phyloP scores from a whole-genome alignment of 2,797 vertebrate species.

The Danio choprae region DNA sequence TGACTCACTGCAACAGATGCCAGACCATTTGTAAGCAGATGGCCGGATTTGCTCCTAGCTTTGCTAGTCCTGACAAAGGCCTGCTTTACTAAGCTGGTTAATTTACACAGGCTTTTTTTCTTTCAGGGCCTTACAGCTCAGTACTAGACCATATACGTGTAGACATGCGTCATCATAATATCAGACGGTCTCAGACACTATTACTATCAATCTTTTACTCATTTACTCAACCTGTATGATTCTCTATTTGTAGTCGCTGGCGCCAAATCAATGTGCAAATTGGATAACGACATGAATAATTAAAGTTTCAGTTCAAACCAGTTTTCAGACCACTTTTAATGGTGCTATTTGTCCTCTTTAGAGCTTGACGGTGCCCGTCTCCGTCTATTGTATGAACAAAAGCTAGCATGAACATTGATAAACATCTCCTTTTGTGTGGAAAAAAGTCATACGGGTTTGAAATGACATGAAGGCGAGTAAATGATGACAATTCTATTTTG shows the following conservation, averaged over 20 bases:
- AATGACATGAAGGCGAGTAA: neutral
- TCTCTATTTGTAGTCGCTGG: neutral
- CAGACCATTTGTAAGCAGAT: conserved; percentile 69
- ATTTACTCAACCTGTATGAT: neutral
- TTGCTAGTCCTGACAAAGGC: conserved; percentile 37
- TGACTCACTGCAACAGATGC: conserved; percentile 73
- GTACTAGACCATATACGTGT: neutral
- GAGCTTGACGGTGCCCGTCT: neutral
- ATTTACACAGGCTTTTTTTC: conserved; percentile 67
- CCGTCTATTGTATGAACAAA: conserved; percentile 8
- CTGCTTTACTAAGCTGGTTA: conserved; percentile 62
- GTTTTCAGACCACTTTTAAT: neutral
- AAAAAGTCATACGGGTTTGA: neutral
- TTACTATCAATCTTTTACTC: neutral
- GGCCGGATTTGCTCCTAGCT: conserved; percentile 68
- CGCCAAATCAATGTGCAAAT: neutral
- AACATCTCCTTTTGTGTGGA: conserved; percentile 6
- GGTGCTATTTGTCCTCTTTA: conserved; percentile 1
- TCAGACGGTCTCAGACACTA: neutral
- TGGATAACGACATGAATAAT: neutral
- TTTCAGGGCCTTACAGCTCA: conserved; percentile 43
- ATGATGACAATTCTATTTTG: conserved; percentile 6
- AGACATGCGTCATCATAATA: neutral
- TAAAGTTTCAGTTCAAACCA: neutral
- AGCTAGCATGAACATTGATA: neutral